phyloP scores from a whole-genome alignment of 2,797 vertebrate genomes.

The Pangasius macronema region DNA sequence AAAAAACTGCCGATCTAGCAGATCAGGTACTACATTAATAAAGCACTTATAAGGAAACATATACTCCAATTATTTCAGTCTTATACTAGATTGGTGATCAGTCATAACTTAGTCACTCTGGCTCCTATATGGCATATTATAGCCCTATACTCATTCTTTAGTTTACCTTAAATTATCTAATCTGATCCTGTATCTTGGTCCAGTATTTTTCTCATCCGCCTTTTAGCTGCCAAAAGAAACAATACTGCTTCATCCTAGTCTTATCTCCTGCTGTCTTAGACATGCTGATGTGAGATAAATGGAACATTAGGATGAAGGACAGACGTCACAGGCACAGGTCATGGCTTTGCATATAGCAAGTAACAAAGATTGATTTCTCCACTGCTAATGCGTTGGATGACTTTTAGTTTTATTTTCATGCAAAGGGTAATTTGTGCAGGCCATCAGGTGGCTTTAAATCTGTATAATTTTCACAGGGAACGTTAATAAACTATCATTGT shows the following conservation, averaged over 20 bases:
- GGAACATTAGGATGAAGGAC: conserved; percentile 6
- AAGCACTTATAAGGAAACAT: conserved; percentile 20
- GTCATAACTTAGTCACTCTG: conserved; percentile 5
- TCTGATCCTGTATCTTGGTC: background rate
- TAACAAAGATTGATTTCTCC: background rate
- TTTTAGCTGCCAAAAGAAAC: background rate
- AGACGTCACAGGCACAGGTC: background rate
- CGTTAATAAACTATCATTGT: no score
- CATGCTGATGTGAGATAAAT: conserved; percentile 12
- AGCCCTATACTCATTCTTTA: conserved; percentile 13
- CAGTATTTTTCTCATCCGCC: background rate
- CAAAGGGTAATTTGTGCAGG: background rate
- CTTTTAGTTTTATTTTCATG: background rate
- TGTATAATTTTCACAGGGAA: background rate
- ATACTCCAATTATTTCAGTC: background rate
- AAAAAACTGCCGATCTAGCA: background rate
- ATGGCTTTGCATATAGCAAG: background rate
- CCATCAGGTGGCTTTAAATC: background rate
- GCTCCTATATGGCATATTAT: background rate
- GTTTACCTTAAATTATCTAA: conserved; percentile 16
- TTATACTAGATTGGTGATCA: background rate
- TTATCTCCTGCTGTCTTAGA: conserved; percentile 20
- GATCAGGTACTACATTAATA: conserved; percentile 17
- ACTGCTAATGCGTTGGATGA: background rate
- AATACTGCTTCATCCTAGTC: background rate